These are phyloP conservation scores for Nesogale talazaci DNA, from an alignment of 2,113 vertebrate genomes.

Conservation along the genomic window DNA sequence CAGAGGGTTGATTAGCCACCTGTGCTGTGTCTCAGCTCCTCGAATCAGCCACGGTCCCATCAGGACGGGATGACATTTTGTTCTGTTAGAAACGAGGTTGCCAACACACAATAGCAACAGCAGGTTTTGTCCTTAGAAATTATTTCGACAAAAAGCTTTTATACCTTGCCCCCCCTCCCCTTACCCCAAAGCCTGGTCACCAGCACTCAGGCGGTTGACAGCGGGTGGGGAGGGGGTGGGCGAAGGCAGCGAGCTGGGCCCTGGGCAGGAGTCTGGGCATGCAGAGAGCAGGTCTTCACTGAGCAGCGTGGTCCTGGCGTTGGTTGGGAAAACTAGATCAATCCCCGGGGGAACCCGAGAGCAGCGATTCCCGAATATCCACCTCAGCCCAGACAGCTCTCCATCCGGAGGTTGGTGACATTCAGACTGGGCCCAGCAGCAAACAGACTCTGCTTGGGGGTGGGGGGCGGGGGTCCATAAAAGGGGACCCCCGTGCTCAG, in stretches of 20 bases:
- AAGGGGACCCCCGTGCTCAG: background rate
- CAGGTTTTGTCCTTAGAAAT: background rate
- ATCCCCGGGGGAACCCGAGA: background rate
- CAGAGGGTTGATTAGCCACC: constrained; percentile 5
- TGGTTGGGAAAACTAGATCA: background rate
- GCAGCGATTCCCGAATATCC: background rate
- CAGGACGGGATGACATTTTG: background rate
- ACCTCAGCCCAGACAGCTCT: background rate
- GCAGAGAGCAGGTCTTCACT: background rate
- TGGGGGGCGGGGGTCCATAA: no score
- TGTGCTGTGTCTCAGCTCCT: background rate
- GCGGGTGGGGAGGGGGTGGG: no score
- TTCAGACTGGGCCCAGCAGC: background rate
- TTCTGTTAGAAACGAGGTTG: background rate
- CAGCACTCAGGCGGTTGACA: background rate
- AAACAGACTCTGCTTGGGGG: background rate
- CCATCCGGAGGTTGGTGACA: background rate
- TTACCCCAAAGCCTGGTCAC: background rate
- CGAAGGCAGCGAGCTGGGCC: no score
- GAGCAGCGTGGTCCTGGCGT: background rate
- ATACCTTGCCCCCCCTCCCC: background rate
- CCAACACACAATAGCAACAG: background rate
- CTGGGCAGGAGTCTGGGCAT: background rate
- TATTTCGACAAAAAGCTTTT: background rate
- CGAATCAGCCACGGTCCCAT: background rate